Base-by-base conservation (phyloP, 2,888 invertebrate genomes). In the Hedya salicella region DNA sequence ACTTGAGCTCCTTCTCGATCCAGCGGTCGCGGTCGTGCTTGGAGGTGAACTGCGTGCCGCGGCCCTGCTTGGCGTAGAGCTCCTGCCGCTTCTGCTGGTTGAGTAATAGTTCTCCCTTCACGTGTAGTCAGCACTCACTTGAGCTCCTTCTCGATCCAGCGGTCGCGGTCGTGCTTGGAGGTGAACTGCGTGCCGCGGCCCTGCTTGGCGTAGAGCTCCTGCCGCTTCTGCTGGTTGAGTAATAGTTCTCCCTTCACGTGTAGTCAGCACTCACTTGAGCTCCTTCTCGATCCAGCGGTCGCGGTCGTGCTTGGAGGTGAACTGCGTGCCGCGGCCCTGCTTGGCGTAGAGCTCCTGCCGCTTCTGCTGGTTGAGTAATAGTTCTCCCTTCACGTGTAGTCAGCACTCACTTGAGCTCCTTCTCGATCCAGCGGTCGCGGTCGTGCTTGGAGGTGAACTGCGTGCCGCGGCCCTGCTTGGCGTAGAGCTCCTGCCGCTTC, bases 171-270 rank as follows among this genome's bases (percentile, higher is more conserved):
- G 74, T 98, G 98, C 78, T 96, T 95, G 0, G 96, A 96, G 0
- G 97, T 96, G 87, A 99, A 99, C 88, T 99, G 99, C 68, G 97
- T 98, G 0, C 98, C 98, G 73, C 99, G 93, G 0, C 99, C 99
- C 88, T 99, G 99, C 83, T 99, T 99, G 0, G 99, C 99, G 86
- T 99, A 99, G 53, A 99, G 87, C 84, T 99, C 99, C 82, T 99
- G 99, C 25, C 25, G 25, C 25, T 25, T 25, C 25, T 25, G 25
- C 25, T 25, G 25, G 25, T 1, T 25, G 25, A 25, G 25, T 6
- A 6, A 6, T 6, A 6, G 25, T 6, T 3, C 25, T 25, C 25
- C 6, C 25, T 25, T 5, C 25, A 25, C 25, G 0, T 5, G 25
- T 0, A 25, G 25, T 6, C 25, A 3, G 3, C 4, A 25, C 25